Base-by-base conservation (phyloP, 1,140 invertebrate species). In the Frieseomelitta varia region DNA sequence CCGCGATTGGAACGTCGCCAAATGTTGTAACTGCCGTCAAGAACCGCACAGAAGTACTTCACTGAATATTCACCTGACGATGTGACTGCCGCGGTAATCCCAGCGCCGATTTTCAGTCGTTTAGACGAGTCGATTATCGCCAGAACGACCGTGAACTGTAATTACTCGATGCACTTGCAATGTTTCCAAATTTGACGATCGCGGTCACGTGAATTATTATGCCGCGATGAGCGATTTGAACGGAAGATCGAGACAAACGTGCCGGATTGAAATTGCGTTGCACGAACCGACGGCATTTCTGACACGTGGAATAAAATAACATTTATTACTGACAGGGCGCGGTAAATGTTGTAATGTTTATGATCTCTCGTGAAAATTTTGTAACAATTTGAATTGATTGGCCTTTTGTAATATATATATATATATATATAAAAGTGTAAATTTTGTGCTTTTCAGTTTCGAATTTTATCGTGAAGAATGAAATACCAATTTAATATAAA, bases 1-100 rank as follows among this genome's bases (percentile, higher is more conserved):
- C 39, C 55, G 47, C 27, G 65, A 82, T 83, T 83, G 81, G 81
- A 78, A 61, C 53, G 21, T 51, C 1, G 81, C 81, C 81, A 83
- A 83, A 58, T 39, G 80, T 68, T 53, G 55, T 39, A 83, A 83
- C 74, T 78, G 69, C 53, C 56, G 58, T 78, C 81, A 51, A 47
- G 15, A 75, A 47, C 55, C 34, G 21, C 55, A 1, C 39, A 55
- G 55, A 78, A 78, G 74, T 56, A 47, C 53, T n/a, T 30, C 21
- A 15, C 81, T 69, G 78, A 83, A 78, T 83, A 67, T 30, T 17
- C 30, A 83, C 65, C 51, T 69, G 76, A 83, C 55, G 74, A 53
- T 47, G 65, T 67, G 27, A 69, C 53, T 55, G 53, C 10, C 34
- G 15, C 56, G 2, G 69, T 51, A 81, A 81, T 47, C 19, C 3